These are phyloP conservation scores for Andrena praecox DNA, from an alignment of 2,888 invertebrate genomes.

Conservation along the genomic window DNA sequence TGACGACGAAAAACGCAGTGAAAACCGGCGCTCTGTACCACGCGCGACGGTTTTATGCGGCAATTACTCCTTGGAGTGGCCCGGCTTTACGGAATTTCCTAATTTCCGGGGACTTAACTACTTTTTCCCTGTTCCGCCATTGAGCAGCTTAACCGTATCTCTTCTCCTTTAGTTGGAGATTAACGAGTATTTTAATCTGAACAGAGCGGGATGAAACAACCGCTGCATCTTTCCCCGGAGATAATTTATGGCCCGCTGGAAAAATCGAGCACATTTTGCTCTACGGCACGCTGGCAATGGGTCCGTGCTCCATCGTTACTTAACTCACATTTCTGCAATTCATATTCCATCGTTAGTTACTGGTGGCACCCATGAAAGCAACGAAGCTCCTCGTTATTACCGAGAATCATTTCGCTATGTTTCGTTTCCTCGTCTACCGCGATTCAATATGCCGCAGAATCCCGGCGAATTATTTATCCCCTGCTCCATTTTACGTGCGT, in stretches of 20 bases:
- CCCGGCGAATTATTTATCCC: slow-evolving; percentile 9
- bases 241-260: background rate
- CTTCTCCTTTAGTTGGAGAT: background rate
- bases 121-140: background rate
- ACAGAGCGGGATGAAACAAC: too few species aligned
- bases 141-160: background rate
- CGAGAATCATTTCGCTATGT: background rate
- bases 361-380: background rate
- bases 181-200: slow-evolving; percentile 1
- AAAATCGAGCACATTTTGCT: too few species aligned
- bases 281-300: too few species aligned
- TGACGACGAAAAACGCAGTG: slow-evolving; percentile 5
- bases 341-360: background rate
- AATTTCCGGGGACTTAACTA: slow-evolving; percentile 5
- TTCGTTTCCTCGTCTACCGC: background rate
- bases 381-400: background rate
- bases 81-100: background rate
- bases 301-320: background rate
- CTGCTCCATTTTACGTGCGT: background rate
- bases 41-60: slow-evolving; percentile 15
- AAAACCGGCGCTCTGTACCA: background rate
- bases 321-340: background rate
- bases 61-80: slow-evolving; percentile 16
- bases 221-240: background rate
- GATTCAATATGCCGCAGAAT: background rate